Percentiles rank a stretch among this genome's conserved stretches.
These are phyloP conservation scores for Anisognathus igniventris DNA, from an alignment of 2,797 vertebrate species.

Conservation along the genomic window DNA sequence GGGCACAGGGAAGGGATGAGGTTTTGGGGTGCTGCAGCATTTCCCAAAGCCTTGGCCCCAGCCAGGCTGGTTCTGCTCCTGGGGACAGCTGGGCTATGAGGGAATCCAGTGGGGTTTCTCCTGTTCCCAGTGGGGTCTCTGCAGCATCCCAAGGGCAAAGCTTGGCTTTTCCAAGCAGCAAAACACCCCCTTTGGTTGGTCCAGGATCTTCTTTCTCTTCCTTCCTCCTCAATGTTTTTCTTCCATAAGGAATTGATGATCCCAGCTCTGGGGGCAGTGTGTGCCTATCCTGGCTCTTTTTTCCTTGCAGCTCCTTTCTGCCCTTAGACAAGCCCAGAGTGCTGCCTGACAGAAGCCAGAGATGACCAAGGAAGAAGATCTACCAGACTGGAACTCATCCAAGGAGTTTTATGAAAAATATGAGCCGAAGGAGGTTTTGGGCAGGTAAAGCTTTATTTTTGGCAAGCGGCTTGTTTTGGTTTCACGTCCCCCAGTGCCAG, in stretches of 20 bases:
- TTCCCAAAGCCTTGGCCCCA: not conserved
- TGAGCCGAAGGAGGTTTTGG: slow-evolving; percentile 92
- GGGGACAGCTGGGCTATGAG: not conserved
- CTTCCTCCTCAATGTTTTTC: not conserved
- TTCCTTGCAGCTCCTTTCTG: not conserved
- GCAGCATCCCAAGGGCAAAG: not conserved
- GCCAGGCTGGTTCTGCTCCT: not conserved
- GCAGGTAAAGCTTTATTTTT: slow-evolving; percentile 80
- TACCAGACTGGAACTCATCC: slow-evolving; percentile 85
- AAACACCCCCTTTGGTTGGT: not conserved
- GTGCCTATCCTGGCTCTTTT: not conserved
- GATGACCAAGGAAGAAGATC: slow-evolving; percentile 92
- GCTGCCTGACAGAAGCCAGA: not conserved
- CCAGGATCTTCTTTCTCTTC: not conserved
- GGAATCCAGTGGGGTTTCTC: not conserved
- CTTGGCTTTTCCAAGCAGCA: not conserved
- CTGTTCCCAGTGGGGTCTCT: not conserved
- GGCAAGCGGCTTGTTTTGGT: not conserved
- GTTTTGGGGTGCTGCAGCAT: not conserved
- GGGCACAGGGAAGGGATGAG: not conserved
- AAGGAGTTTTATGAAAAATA: slow-evolving; percentile 95
- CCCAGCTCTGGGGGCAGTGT: not conserved
- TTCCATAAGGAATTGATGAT: not conserved
- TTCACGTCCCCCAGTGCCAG: not conserved
- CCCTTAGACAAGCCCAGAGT: not conserved